Conservation (phyloP, 1,140 invertebrate genomes). For the Cotesia glomerata region DNA sequence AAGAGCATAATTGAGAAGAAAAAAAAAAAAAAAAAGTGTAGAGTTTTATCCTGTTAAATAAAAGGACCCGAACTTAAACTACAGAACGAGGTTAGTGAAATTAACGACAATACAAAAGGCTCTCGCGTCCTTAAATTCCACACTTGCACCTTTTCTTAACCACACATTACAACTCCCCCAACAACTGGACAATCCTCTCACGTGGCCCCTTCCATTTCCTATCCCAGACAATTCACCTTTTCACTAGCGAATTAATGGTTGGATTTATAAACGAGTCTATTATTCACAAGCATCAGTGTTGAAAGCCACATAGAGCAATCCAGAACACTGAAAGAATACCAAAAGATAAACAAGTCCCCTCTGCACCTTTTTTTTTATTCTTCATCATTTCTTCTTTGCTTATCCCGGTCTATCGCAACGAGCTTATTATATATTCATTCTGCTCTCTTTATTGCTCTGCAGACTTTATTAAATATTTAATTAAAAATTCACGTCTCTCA, state of each 20-base stretch:
- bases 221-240: conserved; percentile 21
- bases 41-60: neutral
- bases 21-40: too few relatives aligned
- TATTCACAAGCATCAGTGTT: conserved; percentile 6
- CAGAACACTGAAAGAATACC: neutral
- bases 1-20: too few relatives aligned
- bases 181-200: conserved; percentile 11
- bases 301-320: neutral
- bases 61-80: conserved; percentile 8
- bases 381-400: neutral
- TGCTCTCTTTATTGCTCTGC: neutral
- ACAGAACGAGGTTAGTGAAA: conserved; percentile 18
- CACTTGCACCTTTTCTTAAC: conserved; percentile 32
- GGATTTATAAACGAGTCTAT: conserved; percentile 18
- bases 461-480: neutral
- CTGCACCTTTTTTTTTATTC: neutral
- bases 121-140: conserved; percentile 34
- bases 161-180: conserved; percentile 17
- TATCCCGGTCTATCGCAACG: neutral
- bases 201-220: neutral
- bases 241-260: conserved; percentile 1
- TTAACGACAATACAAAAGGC: conserved; percentile 41
- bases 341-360: conserved; percentile 6
- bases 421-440: neutral
- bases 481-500: conserved; percentile 1